Conservation (phyloP, 2,797 vertebrate species). For the Picus viridis region DNA sequence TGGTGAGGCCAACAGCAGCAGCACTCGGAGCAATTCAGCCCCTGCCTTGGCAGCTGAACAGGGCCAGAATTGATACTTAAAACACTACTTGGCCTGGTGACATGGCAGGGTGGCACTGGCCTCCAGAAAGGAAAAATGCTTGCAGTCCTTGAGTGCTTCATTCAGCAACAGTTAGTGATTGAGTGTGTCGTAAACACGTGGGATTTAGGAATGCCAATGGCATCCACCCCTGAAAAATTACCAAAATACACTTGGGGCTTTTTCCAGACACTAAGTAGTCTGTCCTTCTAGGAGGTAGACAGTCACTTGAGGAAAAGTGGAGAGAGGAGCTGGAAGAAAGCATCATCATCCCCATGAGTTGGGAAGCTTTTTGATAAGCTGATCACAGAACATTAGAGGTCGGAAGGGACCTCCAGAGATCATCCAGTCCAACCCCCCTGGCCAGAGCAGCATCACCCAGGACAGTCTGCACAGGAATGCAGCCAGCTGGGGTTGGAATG, state of each 20-base stretch:
- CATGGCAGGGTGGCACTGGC: constrained; percentile 21
- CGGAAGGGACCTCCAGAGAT: no score
- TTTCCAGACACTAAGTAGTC: not conserved
- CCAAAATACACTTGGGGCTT: not conserved
- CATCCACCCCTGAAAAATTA: not conserved
- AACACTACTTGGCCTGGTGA: not conserved
- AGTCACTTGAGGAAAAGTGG: not conserved
- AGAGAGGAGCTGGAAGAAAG: not conserved
- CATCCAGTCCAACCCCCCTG: no score
- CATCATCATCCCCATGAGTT: not conserved
- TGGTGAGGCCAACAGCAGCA: not conserved
- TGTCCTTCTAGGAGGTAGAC: not conserved
- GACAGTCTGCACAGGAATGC: no score
- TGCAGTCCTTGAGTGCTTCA: not conserved
- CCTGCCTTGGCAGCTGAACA: constrained; percentile 24
- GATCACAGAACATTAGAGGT: not conserved
- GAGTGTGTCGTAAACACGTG: accelerated
- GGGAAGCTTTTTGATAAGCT: not conserved
- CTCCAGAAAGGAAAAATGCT: not conserved
- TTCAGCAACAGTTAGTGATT: not conserved
- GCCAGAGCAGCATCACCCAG: no score
- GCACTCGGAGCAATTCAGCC: not conserved
- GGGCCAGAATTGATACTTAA: constrained; percentile 21
- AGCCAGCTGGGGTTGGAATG: no score
- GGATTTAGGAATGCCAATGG: not conserved